Percentiles rank a stretch among this genome's conserved stretches.
These are phyloP conservation scores for Falco punctatus DNA, from an alignment of 2,113 vertebrate species.

Conservation along the genomic window DNA sequence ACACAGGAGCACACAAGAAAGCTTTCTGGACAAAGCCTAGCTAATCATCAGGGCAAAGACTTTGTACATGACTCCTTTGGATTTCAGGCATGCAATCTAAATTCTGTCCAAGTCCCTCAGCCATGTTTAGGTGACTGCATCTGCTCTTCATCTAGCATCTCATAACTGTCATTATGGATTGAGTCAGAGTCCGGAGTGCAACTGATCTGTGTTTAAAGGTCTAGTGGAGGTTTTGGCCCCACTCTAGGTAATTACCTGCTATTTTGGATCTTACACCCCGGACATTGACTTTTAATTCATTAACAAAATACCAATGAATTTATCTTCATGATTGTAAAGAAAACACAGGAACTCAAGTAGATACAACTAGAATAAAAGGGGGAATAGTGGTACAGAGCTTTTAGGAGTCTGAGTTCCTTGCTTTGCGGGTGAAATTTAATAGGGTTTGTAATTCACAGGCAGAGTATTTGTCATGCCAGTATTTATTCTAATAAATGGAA, in stretches of 20 bases:
- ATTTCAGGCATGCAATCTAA: neutral
- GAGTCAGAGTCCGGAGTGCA: neutral
- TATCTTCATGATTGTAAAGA: neutral
- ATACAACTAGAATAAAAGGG: neutral
- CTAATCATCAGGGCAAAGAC: neutral
- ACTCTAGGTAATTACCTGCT: neutral
- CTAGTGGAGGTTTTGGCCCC: neutral
- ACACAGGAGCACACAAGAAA: neutral
- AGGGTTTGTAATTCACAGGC: neutral
- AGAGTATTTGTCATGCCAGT: neutral
- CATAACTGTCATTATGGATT: neutral
- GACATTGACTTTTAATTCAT: neutral
- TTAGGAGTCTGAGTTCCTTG: neutral
- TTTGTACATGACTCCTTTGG: neutral
- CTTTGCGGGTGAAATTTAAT: neutral
- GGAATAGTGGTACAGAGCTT: neutral
- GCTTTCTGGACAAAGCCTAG: neutral
- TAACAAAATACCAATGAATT: neutral
- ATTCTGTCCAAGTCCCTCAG: neutral
- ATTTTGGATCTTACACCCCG: neutral
- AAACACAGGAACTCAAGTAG: neutral
- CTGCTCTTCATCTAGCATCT: neutral
- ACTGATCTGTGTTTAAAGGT: neutral
- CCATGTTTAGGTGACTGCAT: neutral
- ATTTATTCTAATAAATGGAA: neutral